Percentiles rank a stretch among this genome's conserved stretches.
phyloP scores from a whole-genome alignment of 1,140 invertebrate species.

The Paracyclopina nana region DNA sequence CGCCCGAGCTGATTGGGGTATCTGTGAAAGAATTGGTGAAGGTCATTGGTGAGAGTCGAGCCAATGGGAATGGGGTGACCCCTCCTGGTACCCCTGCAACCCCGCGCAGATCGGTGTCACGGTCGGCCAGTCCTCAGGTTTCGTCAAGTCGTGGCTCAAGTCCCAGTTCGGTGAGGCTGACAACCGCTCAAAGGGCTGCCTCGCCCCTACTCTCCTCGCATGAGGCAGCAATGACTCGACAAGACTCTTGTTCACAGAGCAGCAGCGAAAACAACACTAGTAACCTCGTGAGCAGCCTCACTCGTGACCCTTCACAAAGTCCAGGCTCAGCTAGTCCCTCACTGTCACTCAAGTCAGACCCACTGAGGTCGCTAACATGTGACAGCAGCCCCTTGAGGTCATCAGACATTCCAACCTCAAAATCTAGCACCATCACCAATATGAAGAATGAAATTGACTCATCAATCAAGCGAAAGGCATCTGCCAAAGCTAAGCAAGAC shows the following conservation, averaged over 20 bases:
- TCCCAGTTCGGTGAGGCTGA: background rate
- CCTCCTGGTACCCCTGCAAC: conserved; percentile 41
- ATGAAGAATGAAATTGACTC: too few relatives aligned
- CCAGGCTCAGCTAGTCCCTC: conserved; percentile 27
- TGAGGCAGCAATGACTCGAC: conserved; percentile 20
- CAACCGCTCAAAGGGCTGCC: too few relatives aligned
- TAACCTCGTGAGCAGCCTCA: conserved; percentile 39
- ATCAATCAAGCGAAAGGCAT: too few relatives aligned
- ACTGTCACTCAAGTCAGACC: conserved; percentile 29
- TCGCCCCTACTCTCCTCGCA: background rate
- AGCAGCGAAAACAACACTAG: conserved; percentile 43
- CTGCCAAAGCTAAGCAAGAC: too few relatives aligned
- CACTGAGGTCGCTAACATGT: conserved; percentile 22
- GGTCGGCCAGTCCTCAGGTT: conserved; percentile 19
- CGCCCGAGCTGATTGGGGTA: conserved; percentile 44
- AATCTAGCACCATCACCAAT: background rate
- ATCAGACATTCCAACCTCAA: background rate
- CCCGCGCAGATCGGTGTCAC: conserved; percentile 23
- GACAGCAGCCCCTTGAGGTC: conserved; percentile 18
- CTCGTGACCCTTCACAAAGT: conserved; percentile 37
- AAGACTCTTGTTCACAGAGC: background rate
- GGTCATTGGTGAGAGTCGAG: conserved; percentile 49
- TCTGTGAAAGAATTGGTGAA: conserved; percentile 58
- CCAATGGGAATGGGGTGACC: conserved; percentile 50
- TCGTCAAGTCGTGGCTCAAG: conserved; percentile 29